Conservation (phyloP, 1,140 invertebrate species). For the Drosophila kanapiae region DNA sequence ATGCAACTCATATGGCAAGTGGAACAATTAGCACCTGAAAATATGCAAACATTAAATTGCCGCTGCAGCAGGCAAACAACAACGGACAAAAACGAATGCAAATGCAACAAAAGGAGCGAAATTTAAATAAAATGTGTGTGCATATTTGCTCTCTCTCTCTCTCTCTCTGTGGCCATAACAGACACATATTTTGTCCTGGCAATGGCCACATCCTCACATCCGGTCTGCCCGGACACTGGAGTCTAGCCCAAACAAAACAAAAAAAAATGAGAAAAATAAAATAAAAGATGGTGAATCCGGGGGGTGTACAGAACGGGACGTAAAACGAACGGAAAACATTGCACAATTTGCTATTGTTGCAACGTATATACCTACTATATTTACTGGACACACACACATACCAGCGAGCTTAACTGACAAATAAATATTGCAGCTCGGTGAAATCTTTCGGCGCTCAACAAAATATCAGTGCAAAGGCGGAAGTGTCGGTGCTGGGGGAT, state of each 20-base stretch:
- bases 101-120: slow-evolving; percentile 52
- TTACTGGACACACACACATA: slow-evolving; percentile 41
- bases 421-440: slow-evolving; percentile 72
- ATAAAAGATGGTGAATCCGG: slow-evolving; percentile 11
- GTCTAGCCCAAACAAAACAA: slow-evolving; percentile 40
- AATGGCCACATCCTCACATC: slow-evolving; percentile 69
- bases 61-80: slow-evolving; percentile 45
- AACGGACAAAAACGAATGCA: slow-evolving; percentile 33
- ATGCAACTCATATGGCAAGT: slow-evolving; percentile 84
- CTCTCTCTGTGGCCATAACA: slow-evolving; percentile 65
- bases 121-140: slow-evolving; percentile 68
- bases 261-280: slow-evolving; percentile 5
- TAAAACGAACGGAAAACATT: slow-evolving; percentile 72
- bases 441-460: slow-evolving; percentile 79
- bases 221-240: slow-evolving; percentile 45
- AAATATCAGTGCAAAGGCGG: slow-evolving; percentile 4
- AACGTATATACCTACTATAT: slow-evolving; percentile 28
- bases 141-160: neutral
- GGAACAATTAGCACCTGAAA: slow-evolving; percentile 85
- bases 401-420: slow-evolving; percentile 49
- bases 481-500: neutral
- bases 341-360: slow-evolving; percentile 73
- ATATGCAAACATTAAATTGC: slow-evolving; percentile 85
- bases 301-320: slow-evolving; percentile 41
- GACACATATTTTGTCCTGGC: slow-evolving; percentile 83